phyloP scores from a whole-genome alignment of 2,888 invertebrate genomes.

The Polydrusus tereticollis region DNA sequence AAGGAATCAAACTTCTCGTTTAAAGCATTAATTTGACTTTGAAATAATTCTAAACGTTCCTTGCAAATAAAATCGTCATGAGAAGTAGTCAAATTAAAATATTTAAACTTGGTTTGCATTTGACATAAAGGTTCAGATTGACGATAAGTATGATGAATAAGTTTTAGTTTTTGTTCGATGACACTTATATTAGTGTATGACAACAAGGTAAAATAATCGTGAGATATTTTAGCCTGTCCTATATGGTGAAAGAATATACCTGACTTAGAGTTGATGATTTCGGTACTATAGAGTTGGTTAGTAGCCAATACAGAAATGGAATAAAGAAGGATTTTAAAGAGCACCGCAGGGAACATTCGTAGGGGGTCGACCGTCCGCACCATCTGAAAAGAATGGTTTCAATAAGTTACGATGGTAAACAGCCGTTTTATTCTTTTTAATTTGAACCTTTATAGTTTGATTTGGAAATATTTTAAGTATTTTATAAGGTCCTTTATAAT shows the following conservation, averaged over 20 bases:
- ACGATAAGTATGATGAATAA: not conserved
- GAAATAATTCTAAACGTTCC: not conserved
- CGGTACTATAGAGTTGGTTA: not conserved
- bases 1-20: conserved; percentile 22
- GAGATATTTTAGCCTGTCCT: not conserved
- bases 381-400: conserved; percentile 7
- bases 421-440: conserved; percentile 18
- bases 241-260: conserved; percentile 24
- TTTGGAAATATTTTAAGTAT: not conserved
- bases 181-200: conserved; percentile 6
- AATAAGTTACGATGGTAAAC: conserved; percentile 20
- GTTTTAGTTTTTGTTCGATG: not conserved
- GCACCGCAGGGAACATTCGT: not conserved
- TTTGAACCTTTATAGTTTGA: not conserved
- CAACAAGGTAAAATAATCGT: not conserved
- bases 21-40: not conserved
- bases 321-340: not conserved
- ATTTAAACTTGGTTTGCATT: not conserved
- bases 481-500: conserved; percentile 22
- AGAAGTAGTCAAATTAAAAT: not conserved
- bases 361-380: too few species aligned
- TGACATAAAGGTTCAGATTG: not conserved
- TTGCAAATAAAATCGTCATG: not conserved
- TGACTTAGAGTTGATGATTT: too few species aligned
- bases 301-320: not conserved